Conservation (phyloP, 1,140 invertebrate species). For the Dolichoris vasculosae region DNA sequence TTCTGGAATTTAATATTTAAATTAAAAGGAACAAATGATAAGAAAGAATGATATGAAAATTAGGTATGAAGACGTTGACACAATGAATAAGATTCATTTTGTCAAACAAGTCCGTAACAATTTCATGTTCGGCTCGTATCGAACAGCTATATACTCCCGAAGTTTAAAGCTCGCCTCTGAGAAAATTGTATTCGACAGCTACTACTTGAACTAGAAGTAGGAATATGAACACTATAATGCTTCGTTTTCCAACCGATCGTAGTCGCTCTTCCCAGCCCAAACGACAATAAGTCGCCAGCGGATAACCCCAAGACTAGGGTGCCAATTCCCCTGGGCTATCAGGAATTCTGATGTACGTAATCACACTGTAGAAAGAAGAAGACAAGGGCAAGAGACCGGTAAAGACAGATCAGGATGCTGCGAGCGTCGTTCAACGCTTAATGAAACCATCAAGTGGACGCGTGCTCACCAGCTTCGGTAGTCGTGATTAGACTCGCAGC, state of each 20-base stretch:
- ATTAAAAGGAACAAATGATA: too few relatives aligned
- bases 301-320: neutral
- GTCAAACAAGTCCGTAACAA: neutral
- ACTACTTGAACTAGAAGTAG: neutral
- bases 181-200: conserved; percentile 15
- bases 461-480: conserved; percentile 56
- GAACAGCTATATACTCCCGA: neutral
- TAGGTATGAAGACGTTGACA: neutral
- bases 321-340: conserved; percentile 8
- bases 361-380: neutral
- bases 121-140: neutral
- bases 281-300: conserved; percentile 41
- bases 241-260: conserved; percentile 6
- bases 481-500: conserved; percentile 63
- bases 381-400: neutral
- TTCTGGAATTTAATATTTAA: too few relatives aligned
- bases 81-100: neutral
- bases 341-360: conserved; percentile 11
- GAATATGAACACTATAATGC: neutral
- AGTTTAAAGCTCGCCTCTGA: neutral
- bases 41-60: neutral
- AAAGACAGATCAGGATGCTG: conserved; percentile 59
- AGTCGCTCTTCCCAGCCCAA: neutral
- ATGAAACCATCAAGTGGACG: conserved; percentile 62
- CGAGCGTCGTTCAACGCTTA: conserved; percentile 57